Percentiles rank a stretch among this genome's conserved stretches.
Evolutionary conservation across 1,140 invertebrate genomes (phyloP).

Genomic region (Pollicipes pollicipes): DNA sequence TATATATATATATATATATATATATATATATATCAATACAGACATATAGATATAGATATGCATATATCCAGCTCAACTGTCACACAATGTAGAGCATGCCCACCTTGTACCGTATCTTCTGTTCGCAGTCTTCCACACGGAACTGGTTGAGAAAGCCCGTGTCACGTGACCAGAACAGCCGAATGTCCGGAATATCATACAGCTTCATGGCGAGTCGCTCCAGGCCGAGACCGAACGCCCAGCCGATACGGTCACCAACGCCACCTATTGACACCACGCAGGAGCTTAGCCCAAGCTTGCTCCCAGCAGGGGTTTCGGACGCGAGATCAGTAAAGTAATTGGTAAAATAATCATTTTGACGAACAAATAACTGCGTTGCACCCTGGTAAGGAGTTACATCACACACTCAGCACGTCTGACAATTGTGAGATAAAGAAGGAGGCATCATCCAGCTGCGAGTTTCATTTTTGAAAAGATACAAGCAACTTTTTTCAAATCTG

Average conservation of each 20-base stretch:
- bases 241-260: slow-evolving; percentile 70
- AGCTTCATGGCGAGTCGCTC: slow-evolving; percentile 92
- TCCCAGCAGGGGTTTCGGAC: slow-evolving; percentile 11
- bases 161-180: slow-evolving; percentile 82
- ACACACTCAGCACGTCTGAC: neutral
- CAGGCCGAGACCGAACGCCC: slow-evolving; percentile 93
- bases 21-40: no score
- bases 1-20: no score
- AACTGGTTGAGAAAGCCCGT: slow-evolving; percentile 85
- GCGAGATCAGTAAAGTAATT: slow-evolving; percentile 5
- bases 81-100: neutral
- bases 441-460: no score
- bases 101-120: slow-evolving; percentile 45
- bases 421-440: no score
- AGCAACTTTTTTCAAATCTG: no score
- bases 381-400: slow-evolving; percentile 10
- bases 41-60: no score
- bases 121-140: slow-evolving; percentile 46
- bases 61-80: no score
- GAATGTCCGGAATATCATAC: slow-evolving; percentile 89
- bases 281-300: no score
- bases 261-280: no score
- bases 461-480: no score
- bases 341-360: slow-evolving; percentile 4
- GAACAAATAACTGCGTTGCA: slow-evolving; percentile 6